Conservation (phyloP, 2,797 vertebrate genomes). For the Vespertilio murinus region DNA sequence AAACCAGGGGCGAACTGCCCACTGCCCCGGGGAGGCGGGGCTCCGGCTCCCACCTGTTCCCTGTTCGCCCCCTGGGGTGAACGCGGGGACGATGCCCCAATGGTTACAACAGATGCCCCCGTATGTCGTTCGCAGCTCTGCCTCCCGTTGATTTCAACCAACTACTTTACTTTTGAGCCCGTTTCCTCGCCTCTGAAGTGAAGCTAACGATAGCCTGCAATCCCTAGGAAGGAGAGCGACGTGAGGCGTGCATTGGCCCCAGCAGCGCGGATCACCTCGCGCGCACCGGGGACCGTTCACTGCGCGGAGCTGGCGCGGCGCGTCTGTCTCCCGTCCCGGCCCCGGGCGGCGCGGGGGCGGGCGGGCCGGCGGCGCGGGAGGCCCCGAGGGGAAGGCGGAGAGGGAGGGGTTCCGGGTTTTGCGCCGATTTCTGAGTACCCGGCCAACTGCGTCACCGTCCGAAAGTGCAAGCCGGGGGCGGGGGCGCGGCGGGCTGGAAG, state of each 20-base stretch:
- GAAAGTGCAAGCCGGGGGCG: conserved; percentile 75
- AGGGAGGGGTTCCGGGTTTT: not conserved
- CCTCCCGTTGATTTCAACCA: not conserved
- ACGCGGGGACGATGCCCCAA: not conserved
- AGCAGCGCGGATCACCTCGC: fast-evolving
- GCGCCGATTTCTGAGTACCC: not conserved
- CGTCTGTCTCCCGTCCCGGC: no score
- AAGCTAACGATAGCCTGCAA: not conserved
- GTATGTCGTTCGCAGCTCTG: not conserved
- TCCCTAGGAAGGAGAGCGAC: not conserved
- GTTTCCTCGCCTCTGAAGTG: not conserved
- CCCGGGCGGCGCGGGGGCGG: not conserved
- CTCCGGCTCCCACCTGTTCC: not conserved
- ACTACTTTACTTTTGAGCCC: not conserved
- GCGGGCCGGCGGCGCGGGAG: not conserved
- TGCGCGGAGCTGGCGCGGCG: fast-evolving
- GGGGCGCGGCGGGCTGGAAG: not conserved
- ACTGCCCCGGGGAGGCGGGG: not conserved
- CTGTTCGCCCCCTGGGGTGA: not conserved
- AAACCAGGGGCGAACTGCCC: not conserved
- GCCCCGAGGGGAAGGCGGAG: not conserved
- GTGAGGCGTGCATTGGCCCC: not conserved
- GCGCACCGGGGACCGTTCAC: not conserved
- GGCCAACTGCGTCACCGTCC: conserved; percentile 70
- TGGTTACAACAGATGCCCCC: not conserved